These are phyloP conservation scores for Bryconaethiops microstoma DNA, from an alignment of 2,797 vertebrate species.

Conservation along the genomic window DNA sequence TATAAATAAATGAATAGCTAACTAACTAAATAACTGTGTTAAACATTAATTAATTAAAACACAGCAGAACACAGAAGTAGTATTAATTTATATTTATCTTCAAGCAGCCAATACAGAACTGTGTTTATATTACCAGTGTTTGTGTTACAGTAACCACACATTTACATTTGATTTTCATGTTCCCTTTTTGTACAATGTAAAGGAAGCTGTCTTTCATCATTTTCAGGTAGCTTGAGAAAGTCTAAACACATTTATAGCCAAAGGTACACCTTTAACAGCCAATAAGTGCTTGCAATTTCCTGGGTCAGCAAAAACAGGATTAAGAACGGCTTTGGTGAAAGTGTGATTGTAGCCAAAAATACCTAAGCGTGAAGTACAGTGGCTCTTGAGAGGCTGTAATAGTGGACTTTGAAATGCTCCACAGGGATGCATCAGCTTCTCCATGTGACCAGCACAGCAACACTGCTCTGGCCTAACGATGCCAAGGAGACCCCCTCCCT, in stretches of 20 bases:
- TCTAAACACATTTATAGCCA: neutral
- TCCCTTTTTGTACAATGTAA: neutral
- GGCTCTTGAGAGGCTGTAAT: slow-evolving; percentile 35
- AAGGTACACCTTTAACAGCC: slow-evolving; percentile 14
- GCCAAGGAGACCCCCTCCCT: slow-evolving; percentile 26
- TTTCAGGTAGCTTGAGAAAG: neutral
- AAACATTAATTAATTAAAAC: neutral
- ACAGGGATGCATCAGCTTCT: slow-evolving; percentile 38
- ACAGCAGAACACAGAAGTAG: too few species aligned
- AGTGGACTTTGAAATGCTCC: slow-evolving; percentile 35
- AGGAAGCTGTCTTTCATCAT: neutral
- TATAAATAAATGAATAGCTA: too few species aligned
- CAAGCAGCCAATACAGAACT: neutral
- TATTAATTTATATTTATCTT: neutral
- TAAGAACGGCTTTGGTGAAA: slow-evolving; percentile 22
- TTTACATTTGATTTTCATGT: neutral
- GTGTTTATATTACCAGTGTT: neutral
- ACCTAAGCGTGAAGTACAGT: slow-evolving; percentile 24
- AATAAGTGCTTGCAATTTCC: slow-evolving; percentile 23
- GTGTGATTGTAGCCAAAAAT: slow-evolving; percentile 40
- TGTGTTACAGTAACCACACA: neutral
- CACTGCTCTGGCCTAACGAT: slow-evolving; percentile 48
- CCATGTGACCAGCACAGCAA: slow-evolving; percentile 46
- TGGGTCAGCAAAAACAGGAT: slow-evolving; percentile 34
- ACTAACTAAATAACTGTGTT: too few species aligned